Evolutionary conservation across 2,797 vertebrate species (phyloP).

Genomic region (Characodon lateralis): DNA sequence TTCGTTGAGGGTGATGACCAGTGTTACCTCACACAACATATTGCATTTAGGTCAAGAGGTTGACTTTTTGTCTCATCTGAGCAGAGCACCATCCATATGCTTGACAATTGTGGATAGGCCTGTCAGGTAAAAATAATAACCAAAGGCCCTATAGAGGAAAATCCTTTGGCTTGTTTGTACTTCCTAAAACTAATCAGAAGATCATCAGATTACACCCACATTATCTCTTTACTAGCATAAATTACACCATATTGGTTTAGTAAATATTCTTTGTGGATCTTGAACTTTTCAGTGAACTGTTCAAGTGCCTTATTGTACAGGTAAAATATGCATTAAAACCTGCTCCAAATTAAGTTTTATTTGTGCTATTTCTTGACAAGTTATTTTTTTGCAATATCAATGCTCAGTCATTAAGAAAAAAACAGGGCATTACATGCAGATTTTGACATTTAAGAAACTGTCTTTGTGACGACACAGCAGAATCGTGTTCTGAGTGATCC

Average conservation of each 20-base stretch:
- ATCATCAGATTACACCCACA: no score
- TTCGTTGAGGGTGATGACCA: neutral
- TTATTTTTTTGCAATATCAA: neutral
- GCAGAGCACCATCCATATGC: neutral
- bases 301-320: no score
- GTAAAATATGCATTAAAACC: no score
- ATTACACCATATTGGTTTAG: no score
- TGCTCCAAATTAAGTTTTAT: neutral
- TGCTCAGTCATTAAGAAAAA: neutral
- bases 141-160: no score
- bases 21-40: neutral
- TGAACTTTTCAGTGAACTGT: no score
- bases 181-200: no score
- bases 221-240: no score
- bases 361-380: neutral
- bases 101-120: neutral
- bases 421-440: slow-evolving; percentile 15
- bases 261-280: no score
- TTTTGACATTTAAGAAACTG: slow-evolving; percentile 23
- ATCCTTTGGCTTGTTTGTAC: neutral
- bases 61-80: neutral
- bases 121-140: no score
- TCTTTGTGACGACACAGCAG: slow-evolving; percentile 42
- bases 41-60: neutral
- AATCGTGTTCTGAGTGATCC: slow-evolving; percentile 42